Evolutionary conservation across 2,797 vertebrate species (phyloP), one percentile per base, ranked within the genome.

Genomic region (Neomorphus geoffroyi): DNA sequence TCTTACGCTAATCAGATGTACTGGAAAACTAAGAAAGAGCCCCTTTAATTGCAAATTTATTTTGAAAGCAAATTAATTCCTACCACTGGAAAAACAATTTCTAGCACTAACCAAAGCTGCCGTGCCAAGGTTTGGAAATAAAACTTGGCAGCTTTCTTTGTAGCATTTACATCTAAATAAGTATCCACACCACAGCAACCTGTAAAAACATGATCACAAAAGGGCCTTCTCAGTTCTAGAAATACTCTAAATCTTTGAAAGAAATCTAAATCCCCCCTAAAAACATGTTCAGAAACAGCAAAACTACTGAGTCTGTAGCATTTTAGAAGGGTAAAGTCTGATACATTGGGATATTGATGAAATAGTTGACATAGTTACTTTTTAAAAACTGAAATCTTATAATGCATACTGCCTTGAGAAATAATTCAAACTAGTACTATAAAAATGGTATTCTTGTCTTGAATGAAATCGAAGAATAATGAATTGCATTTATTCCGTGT

Each of bases 201-300:
- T 92, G 94, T 80, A 87, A 94, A 96, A 93, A 93, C 81, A 94
- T 33, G 69, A 93, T 79, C 73, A 94, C 73, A 92, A 84, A 92
- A 93, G 80, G 27, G 46, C 19, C 85, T 92, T 95, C 90, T 94
- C 74, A 84, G 73, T 75, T 73, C 58, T 77, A 96, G 77, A 94
- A 93, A 92, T 74, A 80, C 65, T 80, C 69, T 53, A 84, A 67
- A 43, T 85, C 72, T 71, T 64, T 90, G 48, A 78, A 94, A 90
- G 61, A 80, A 53, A 37, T 80, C 70, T 58, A 89, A 69, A 91
- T 45, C 10, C 19, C 24, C 17, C n/a, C 35, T 56, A 51, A 51
- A 82, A 75, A 66, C 46, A 77, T 10, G 10, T 21, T 93, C 81
- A 91, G 37, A 83, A 77, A 53, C 33, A 80, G 12, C 9, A 71